Evolutionary conservation across 2,113 vertebrate species (phyloP), one percentile per base, ranked within the genome.

Genomic region (Ivindomyrus marchei): DNA sequence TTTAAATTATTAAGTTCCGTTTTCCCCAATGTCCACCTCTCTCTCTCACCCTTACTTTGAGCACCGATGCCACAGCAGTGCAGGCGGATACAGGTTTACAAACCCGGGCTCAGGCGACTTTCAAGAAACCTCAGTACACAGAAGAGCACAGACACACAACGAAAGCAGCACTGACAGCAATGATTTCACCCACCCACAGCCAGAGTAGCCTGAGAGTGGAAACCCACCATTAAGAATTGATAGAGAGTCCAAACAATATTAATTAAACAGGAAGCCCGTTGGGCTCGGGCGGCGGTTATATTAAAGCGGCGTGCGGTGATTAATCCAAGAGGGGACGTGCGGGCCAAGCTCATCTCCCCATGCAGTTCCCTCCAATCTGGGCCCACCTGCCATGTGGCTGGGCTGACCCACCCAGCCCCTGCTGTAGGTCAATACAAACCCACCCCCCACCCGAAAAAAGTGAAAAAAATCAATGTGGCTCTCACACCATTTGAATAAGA

Each of bases 151-250:
- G 27, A 31, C 36, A 70, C 42, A 52, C 19, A 53, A n/a, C 2
- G 10, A n/a, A 86, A 17, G 31, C 49, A 74, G 53, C 3, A 21
- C 62, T 84, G 58, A 53, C n/a, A 80, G 47, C 47, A 19, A 50
- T 27, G 47, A 86, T 47, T 50, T n/a, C 47, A 11, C 7, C 10
- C 47, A 15, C 13, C 19, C 50, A 46, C 21, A 4, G 77, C 52
- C 45, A 84, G 19, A 66, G 87, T 45, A 52, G 83, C 5, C 91
- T 85, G 90, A 89, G 92, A 93, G 93, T 74, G 90, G 92, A 94
- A 93, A 94, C 77, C 92, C 94, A 92, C 90, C 94, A 94, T 92
- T 89, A 90, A 92, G 90, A 94, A 95, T 92, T 89, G 93, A 95
- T 93, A 92, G 88, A 92, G 91, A 50, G 91, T 92, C 91, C 89